A percentile compares a stretch with the other conserved stretches of the same genome.
Evolutionary conservation across 2,797 vertebrate species (phyloP).

Genomic region (Myripristis murdjan): DNA sequence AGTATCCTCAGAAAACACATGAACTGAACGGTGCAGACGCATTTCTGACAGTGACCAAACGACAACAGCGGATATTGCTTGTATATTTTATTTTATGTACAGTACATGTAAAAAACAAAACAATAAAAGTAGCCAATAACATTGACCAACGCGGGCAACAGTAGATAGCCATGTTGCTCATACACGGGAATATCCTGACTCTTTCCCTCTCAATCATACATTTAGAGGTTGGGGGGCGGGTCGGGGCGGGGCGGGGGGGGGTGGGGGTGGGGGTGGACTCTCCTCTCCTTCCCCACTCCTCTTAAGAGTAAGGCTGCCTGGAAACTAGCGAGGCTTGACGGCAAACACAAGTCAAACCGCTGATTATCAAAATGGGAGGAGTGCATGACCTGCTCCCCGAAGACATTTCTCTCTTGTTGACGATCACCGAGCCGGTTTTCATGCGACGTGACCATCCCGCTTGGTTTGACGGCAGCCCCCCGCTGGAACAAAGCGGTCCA

Average conservation of each 20-base stretch:
- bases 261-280: not conserved
- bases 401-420: slow-evolving; percentile 43
- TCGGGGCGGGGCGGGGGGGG: not conserved
- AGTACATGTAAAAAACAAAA: slow-evolving; percentile 86
- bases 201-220: slow-evolving; percentile 54
- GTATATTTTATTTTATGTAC: slow-evolving; percentile 91
- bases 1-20: not conserved
- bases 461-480: slow-evolving; percentile 12
- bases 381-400: slow-evolving; percentile 35
- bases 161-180: slow-evolving; percentile 78
- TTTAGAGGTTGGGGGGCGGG: slow-evolving; percentile 20
- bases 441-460: not conserved
- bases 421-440: slow-evolving; percentile 26
- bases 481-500: slow-evolving; percentile 34
- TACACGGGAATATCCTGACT: slow-evolving; percentile 60
- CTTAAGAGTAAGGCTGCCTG: slow-evolving; percentile 56
- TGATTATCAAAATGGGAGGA: slow-evolving; percentile 47
- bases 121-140: slow-evolving; percentile 80
- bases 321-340: slow-evolving; percentile 48
- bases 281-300: slow-evolving; percentile 31
- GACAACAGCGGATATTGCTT: slow-evolving; percentile 80
- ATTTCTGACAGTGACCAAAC: slow-evolving; percentile 29
- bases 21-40: not conserved
- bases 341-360: slow-evolving; percentile 47
- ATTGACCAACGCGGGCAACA: slow-evolving; percentile 78